Evolutionary conservation across 1,140 invertebrate genomes (phyloP).

Genomic region (Forficula auricularia): DNA sequence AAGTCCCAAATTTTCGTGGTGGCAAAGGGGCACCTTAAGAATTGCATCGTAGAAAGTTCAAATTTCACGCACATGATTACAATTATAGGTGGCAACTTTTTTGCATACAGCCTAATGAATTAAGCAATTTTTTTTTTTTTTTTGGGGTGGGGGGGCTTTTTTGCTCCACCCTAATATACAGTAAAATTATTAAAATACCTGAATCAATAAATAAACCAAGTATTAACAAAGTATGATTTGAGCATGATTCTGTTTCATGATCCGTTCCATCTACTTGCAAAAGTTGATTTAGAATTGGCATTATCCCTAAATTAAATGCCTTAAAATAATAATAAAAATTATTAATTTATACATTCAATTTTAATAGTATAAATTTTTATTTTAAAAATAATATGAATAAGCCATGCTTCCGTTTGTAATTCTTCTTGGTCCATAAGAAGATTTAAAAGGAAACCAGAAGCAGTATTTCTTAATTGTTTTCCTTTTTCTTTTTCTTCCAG

Average conservation of each 20-base stretch:
- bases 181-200: conserved; percentile 24
- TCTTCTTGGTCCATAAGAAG: conserved; percentile 55
- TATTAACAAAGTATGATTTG: conserved; percentile 48
- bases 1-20: too few relatives aligned
- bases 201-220: conserved; percentile 56
- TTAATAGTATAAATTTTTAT: background rate
- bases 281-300: conserved; percentile 37
- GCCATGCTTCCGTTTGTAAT: background rate
- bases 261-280: conserved; percentile 28
- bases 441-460: conserved; percentile 58
- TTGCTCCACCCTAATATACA: too few relatives aligned
- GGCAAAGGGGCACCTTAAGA: too few relatives aligned
- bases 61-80: too few relatives aligned
- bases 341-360: conserved; percentile 5
- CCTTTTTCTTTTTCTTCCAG: conserved; percentile 18
- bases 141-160: too few relatives aligned
- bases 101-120: too few relatives aligned
- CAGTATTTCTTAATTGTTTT: conserved; percentile 27
- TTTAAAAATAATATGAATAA: conserved; percentile 1
- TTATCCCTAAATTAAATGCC: conserved; percentile 45
- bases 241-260: conserved; percentile 33
- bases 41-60: too few relatives aligned
- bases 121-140: too few relatives aligned
- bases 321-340: conserved; percentile 17
- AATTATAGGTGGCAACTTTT: too few relatives aligned